Evolutionary conservation across 2,888 invertebrate genomes (phyloP).

Genomic region (Lomographa bimaculata): DNA sequence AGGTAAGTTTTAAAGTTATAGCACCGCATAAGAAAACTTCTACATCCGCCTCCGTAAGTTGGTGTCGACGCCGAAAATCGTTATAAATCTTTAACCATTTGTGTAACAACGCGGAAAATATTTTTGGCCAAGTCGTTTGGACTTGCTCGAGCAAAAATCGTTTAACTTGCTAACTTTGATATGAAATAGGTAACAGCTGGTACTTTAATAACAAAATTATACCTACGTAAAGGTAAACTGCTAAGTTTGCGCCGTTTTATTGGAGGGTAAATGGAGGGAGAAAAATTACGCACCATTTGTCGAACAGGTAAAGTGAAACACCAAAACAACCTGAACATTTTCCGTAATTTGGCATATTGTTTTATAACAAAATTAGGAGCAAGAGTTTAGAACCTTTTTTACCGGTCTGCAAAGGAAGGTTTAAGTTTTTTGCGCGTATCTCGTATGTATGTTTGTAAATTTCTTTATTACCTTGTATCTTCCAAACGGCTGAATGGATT

Average conservation of each 20-base stretch:
- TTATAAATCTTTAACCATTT: constrained; percentile 61
- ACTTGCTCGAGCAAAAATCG: constrained; percentile 38
- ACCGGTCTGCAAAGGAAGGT: too few relatives aligned
- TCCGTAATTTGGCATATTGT: constrained; percentile 2
- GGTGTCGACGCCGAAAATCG: constrained; percentile 56
- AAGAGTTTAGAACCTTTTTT: constrained; percentile 3
- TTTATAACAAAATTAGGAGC: constrained; percentile 5
- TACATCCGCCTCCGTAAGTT: constrained; percentile 48
- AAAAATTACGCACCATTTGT: constrained; percentile 31
- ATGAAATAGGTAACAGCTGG: constrained; percentile 37
- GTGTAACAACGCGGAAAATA: constrained; percentile 47
- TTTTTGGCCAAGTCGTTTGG: constrained; percentile 41
- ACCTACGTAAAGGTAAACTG: constrained; percentile 33
- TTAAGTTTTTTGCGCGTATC: too few relatives aligned
- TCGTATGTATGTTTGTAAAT: too few relatives aligned
- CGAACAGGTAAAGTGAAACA: constrained; percentile 29
- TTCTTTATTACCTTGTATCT: too few relatives aligned
- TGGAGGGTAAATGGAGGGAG: constrained; percentile 29
- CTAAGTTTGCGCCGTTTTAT: constrained; percentile 33
- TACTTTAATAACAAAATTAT: constrained; percentile 39
- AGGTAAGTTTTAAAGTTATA: constrained; percentile 61
- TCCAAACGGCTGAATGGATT: too few relatives aligned
- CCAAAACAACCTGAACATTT: constrained; percentile 18
- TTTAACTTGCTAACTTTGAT: constrained; percentile 48
- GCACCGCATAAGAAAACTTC: constrained; percentile 42